Evolutionary conservation across 2,113 vertebrate species (phyloP).

Genomic region (Channa argus): DNA sequence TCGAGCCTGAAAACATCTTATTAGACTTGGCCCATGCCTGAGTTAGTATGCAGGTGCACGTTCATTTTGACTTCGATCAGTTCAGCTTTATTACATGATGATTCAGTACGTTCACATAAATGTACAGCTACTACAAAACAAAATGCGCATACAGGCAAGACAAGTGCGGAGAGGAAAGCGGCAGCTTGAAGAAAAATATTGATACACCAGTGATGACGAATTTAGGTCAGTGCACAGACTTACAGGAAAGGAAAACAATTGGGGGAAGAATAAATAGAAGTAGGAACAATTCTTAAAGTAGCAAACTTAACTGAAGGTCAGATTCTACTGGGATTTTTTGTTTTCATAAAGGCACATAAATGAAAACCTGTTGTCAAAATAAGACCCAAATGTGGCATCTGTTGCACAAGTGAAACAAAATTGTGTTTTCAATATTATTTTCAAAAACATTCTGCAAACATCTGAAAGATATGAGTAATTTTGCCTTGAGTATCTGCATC

Average conservation of each 20-base stretch:
- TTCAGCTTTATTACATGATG: constrained; percentile 25
- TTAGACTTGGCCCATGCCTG: constrained; percentile 36
- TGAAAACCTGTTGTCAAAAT: constrained; percentile 10
- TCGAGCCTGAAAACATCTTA: constrained; percentile 54
- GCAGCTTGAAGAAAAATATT: not conserved
- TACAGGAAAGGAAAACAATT: not conserved
- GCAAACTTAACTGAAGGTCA: constrained; percentile 6
- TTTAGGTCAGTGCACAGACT: constrained; percentile 44
- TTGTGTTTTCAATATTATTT: constrained; percentile 9
- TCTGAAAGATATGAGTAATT: constrained; percentile 7
- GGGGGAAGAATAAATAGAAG: not conserved
- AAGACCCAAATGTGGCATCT: not conserved
- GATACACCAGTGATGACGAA: constrained; percentile 12
- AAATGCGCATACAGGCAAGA: not conserved
- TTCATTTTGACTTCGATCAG: constrained; percentile 49
- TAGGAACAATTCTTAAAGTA: constrained; percentile 22
- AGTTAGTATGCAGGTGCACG: constrained; percentile 57
- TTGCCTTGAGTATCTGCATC: not conserved
- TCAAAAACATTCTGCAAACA: not conserved
- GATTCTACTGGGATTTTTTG: constrained; percentile 20
- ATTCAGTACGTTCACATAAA: constrained; percentile 23
- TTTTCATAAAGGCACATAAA: constrained; percentile 8
- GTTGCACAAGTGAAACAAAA: not conserved
- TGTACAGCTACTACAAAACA: constrained; percentile 12
- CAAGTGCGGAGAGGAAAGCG: too few species aligned